These are phyloP conservation scores for Hemicrepidius hirtus DNA, from an alignment of 2,888 invertebrate species.

Conservation along the genomic window DNA sequence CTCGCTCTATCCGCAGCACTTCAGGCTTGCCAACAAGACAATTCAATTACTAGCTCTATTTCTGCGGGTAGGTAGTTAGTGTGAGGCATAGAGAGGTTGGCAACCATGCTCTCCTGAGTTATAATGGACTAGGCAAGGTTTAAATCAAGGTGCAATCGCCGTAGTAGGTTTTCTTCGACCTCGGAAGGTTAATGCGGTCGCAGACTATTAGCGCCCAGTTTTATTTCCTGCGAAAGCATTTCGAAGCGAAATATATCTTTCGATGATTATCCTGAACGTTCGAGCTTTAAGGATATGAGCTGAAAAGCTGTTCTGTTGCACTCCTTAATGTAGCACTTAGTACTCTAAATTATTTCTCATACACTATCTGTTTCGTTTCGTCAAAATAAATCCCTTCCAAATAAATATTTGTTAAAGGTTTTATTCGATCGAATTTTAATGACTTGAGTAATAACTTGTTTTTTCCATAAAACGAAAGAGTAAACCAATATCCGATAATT, in stretches of 20 bases:
- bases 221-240: conserved; percentile 59
- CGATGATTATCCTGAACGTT: conserved; percentile 32
- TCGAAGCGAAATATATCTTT: conserved; percentile 48
- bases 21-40: conserved; percentile 70
- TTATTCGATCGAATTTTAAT: no score
- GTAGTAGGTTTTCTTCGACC: conserved; percentile 59
- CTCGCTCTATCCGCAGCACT: conserved; percentile 56
- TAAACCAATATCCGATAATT: no score
- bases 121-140: conserved; percentile 65
- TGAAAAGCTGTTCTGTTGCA: conserved; percentile 14
- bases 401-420: no score
- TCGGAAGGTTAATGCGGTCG: conserved; percentile 60
- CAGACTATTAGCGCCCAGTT: conserved; percentile 59
- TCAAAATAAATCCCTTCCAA: no score
- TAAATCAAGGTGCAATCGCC: conserved; percentile 70
- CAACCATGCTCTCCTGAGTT: conserved; percentile 59
- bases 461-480: no score
- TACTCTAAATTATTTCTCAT: not conserved
- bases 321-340: not conserved
- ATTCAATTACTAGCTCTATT: conserved; percentile 72
- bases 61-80: conserved; percentile 69
- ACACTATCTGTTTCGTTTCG: no score
- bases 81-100: conserved; percentile 50
- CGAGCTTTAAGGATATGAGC: conserved; percentile 19
- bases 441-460: no score